Conservation (phyloP, 2,888 invertebrate species). For the Crematogaster levior region DNA sequence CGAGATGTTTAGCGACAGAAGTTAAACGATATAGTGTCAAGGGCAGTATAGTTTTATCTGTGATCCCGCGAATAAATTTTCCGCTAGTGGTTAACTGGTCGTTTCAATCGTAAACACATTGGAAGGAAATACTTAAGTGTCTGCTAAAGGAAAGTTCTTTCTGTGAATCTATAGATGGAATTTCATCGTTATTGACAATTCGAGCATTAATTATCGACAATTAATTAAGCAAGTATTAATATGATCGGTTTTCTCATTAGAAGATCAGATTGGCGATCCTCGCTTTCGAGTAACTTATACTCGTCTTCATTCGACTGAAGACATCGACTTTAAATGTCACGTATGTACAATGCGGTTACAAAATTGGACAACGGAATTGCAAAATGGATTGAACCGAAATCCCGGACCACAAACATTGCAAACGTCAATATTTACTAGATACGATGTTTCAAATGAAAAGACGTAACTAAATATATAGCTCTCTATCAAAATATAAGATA, state of each 20-base stretch:
- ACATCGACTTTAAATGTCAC: neutral
- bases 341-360: neutral
- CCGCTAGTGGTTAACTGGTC: slow-evolving; percentile 56
- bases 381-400: slow-evolving; percentile 15
- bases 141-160: neutral
- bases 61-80: slow-evolving; percentile 50
- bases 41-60: slow-evolving; percentile 48
- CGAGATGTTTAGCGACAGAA: slow-evolving; percentile 39
- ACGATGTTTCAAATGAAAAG: slow-evolving; percentile 32
- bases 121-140: slow-evolving; percentile 52
- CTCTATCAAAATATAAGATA: slow-evolving; percentile 28
- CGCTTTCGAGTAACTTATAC: neutral
- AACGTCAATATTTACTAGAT: neutral
- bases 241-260: neutral
- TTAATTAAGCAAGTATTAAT: too few species aligned
- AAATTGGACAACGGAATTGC: neutral
- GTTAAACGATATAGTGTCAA: slow-evolving; percentile 37
- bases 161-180: neutral
- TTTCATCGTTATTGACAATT: neutral
- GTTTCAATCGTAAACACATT: slow-evolving; percentile 66
- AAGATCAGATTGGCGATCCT: neutral
- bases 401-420: neutral
- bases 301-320: neutral
- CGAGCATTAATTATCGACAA: neutral
- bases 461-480: slow-evolving; percentile 24